These are phyloP conservation scores for Pterocles burchelli DNA, from an alignment of 2,113 vertebrate species.

Conservation along the genomic window DNA sequence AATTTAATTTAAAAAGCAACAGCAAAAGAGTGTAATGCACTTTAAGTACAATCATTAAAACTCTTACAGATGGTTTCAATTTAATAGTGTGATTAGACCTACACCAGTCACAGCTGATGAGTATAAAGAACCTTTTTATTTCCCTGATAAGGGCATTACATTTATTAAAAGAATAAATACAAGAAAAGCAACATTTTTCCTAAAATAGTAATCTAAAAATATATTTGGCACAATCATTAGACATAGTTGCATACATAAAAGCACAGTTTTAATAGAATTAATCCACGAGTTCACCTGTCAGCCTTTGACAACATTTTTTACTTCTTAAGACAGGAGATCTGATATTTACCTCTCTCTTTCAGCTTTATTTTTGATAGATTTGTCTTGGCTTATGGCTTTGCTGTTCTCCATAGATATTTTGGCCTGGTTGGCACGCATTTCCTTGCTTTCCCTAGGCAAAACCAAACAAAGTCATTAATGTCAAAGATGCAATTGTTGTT, in stretches of 20 bases:
- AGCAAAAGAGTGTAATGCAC: background rate
- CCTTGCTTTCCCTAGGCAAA: slow-evolving; percentile 90
- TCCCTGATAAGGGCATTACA: background rate
- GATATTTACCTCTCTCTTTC: slow-evolving; percentile 91
- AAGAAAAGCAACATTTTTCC: background rate
- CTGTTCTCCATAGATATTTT: slow-evolving; percentile 99
- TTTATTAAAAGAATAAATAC: background rate
- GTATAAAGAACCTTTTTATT: background rate
- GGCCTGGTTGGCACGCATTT: slow-evolving; percentile 97
- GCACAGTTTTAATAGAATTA: background rate
- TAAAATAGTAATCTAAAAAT: background rate
- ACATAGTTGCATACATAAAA: background rate
- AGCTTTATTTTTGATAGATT: slow-evolving; percentile 98
- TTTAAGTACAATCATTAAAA: background rate
- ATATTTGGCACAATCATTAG: background rate
- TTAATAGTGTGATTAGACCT: background rate
- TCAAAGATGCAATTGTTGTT: background rate
- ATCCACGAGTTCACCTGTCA: background rate
- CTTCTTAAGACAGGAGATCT: background rate
- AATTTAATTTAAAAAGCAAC: background rate
- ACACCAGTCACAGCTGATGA: background rate
- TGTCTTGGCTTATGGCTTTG: slow-evolving; percentile 99
- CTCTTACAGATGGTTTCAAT: background rate
- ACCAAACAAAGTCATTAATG: background rate
- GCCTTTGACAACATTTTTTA: background rate